Percentiles rank a stretch among this genome's conserved stretches.
phyloP scores from a whole-genome alignment of 2,888 invertebrate species.

The Odontomyia ornata region DNA sequence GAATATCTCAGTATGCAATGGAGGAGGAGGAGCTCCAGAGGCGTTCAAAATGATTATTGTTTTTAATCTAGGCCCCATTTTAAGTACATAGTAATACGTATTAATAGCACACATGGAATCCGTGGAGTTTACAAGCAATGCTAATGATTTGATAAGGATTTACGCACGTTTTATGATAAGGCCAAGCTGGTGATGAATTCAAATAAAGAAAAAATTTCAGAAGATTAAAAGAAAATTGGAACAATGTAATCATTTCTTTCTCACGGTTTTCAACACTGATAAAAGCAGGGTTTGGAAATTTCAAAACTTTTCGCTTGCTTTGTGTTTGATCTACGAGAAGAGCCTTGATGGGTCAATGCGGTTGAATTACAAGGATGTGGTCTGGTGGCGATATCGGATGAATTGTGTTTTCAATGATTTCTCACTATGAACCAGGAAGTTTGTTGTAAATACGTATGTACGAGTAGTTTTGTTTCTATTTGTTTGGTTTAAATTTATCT shows the following conservation, averaged over 20 bases:
- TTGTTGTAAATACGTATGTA: too few species aligned
- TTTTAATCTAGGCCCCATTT: not conserved
- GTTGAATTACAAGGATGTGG: not conserved
- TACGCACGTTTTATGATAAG: not conserved
- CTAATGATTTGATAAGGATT: not conserved
- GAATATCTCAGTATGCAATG: not conserved
- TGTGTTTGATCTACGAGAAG: not conserved
- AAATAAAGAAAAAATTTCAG: not conserved
- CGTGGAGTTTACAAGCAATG: too few species aligned
- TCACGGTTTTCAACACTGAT: not conserved
- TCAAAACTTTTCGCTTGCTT: not conserved
- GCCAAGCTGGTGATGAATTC: not conserved
- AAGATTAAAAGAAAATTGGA: not conserved
- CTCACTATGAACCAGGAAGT: too few species aligned
- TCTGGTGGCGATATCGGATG: not conserved
- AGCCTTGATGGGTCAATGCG: not conserved
- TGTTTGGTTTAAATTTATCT: too few species aligned
- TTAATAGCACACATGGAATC: not conserved
- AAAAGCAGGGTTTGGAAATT: not conserved
- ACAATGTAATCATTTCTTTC: constrained; percentile 6
- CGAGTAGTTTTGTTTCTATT: too few species aligned
- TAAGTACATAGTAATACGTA: not conserved
- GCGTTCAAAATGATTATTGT: not conserved
- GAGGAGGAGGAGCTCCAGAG: not conserved
- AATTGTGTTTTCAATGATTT: too few species aligned